Base-by-base conservation (phyloP, 2,888 invertebrate species). In the Tetragonula carbonaria region DNA sequence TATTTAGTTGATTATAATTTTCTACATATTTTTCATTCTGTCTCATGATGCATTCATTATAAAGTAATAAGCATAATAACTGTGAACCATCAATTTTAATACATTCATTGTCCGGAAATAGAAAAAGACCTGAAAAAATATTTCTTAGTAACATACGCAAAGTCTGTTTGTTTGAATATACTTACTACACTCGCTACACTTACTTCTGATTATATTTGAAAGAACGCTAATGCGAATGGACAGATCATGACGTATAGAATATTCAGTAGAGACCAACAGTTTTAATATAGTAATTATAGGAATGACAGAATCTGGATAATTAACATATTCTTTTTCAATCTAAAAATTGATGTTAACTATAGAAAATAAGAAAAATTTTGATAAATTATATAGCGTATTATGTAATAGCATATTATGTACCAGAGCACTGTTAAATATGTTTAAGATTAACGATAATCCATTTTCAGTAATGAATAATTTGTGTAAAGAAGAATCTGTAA, bases 401-500 rank as follows among this genome's bases (percentile, higher is more conserved):
- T 33, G n/a, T 33, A 51, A 62, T 82, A 33, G 33, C 33, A 33
- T 33, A 33, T 33, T 33, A 33, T 86, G 90, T 91, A 94, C 94
- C 90, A 95, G 88, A 4, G 95, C 94, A 84, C 93, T 94, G 77
- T 94, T 92, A 90, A 96, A 95, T 73, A 95, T 94, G 71, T 95
- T 94, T 45, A 95, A 89, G 57, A 96, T 90, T 67, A 96, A 91
- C 74, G 95, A 94, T 18, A 97, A 84, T 0, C 97, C 97, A 81
- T 95, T 95, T 71, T 95, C 94, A 72, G 96, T 95, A 23, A 97
- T 81, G 91, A 97, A 97, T 0, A 95, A 92, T 51, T 96, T 95
- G 88, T 97, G 97, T 57, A 96, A 91, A 33, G 96, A 95, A 63
- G 95, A 95, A 90, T 97, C 96, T 18, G 96, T 95, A 92, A 97